Base-by-base conservation (phyloP, 1,140 invertebrate species). In the Drosophila pseudoananassae region DNA sequence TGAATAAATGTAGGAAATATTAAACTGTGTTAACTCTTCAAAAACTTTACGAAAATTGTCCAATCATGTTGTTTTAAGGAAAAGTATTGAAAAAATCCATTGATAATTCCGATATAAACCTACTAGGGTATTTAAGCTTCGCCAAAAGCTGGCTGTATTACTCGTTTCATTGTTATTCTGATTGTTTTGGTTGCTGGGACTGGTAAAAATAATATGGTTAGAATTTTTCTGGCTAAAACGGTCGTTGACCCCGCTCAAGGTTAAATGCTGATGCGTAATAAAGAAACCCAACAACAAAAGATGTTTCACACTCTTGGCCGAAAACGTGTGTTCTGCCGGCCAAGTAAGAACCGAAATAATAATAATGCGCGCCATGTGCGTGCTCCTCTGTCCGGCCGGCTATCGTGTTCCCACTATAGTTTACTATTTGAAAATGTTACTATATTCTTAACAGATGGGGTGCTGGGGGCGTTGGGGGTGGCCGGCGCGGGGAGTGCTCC, bases 221-320 rank as follows among this genome's bases (percentile, higher is more conserved):
- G 82, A 87, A 82, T 82, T 83, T 82, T 88, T 49, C 23, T 56
- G 78, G 83, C 83, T 59, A 87, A 87, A 87, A 87, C 79, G 83
- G 87, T 72, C 83, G 63, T 79, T 87, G 83, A 87, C 84, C 83
- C 63, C 46, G 63, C 61, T 88, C 83, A 87, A 87, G 83, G 83
- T 87, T 87, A 88, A 87, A 87, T 83, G 76, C 40, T 87, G 83
- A 83, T 88, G 83, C 83, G 83, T 87, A 87, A 83, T 87, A 83
- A 76, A 52, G 33, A 54, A 75, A 78, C 56, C 40, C n/a, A 61
- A 38, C 64, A 58, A 64, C 51, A 70, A 64, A 65, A 71, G 68
- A 64, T 59, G 78, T 56, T 85, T 85, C 82, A 87, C 81, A 85
- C 72, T 68, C 59, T 68, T 68, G 72, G 50, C 73, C 38, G 50